Percentiles rank a stretch among this genome's conserved stretches.
These are phyloP conservation scores for Ammodytes dubius DNA, from an alignment of 2,113 vertebrate genomes.

Conservation along the genomic window DNA sequence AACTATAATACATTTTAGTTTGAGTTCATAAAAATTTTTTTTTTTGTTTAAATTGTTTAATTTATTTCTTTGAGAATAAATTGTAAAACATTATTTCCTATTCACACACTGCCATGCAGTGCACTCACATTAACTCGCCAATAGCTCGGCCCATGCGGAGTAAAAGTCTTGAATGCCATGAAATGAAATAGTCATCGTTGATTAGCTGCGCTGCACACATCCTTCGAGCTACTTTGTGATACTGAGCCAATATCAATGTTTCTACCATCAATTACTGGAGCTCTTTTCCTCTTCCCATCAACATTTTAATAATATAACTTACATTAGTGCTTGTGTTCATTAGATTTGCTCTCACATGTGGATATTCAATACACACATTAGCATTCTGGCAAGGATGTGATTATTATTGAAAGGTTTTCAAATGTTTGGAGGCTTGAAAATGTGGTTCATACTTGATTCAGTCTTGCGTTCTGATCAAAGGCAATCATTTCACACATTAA, in stretches of 20 bases:
- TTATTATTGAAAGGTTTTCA: background rate
- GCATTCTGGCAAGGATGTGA: background rate
- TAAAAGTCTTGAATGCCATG: background rate
- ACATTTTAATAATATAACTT: slow-evolving; percentile 21
- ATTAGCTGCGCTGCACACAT: slow-evolving; percentile 10
- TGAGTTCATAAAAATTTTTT: background rate
- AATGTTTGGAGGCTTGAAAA: background rate
- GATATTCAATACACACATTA: background rate
- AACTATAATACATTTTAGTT: background rate
- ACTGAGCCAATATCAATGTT: slow-evolving; percentile 7
- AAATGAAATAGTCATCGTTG: slow-evolving; percentile 6
- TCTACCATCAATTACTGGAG: slow-evolving; percentile 1
- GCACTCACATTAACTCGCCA: background rate
- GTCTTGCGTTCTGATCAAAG: background rate
- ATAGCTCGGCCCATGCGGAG: background rate
- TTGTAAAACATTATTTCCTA: background rate
- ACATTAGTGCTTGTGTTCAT: slow-evolving; percentile 7
- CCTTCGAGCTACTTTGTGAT: slow-evolving; percentile 2
- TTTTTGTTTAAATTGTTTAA: background rate
- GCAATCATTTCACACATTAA: background rate
- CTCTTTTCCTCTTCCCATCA: slow-evolving; percentile 8
- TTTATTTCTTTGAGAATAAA: background rate
- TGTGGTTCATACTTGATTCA: background rate
- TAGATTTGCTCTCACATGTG: slow-evolving; percentile 7
- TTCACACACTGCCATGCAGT: background rate